Percentiles rank a stretch among this genome's conserved stretches.
phyloP scores from a whole-genome alignment of 2,888 invertebrate species.

The Ephialtes manifestator region DNA sequence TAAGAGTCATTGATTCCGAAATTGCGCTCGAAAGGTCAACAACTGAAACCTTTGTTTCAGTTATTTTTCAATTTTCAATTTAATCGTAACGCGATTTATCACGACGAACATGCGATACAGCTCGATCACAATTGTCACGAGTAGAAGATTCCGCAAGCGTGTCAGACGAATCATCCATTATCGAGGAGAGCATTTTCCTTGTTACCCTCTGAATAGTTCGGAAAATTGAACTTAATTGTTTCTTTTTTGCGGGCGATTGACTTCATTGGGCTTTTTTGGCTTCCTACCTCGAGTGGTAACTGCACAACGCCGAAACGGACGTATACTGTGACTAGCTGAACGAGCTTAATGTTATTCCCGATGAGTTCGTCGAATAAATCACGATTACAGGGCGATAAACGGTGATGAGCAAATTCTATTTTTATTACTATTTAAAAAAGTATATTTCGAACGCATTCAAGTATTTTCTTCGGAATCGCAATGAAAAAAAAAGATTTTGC shows the following conservation, averaged over 20 bases:
- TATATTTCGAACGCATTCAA: neutral
- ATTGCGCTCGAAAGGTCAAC: neutral
- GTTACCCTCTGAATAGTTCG: conserved; percentile 34
- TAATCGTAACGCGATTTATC: neutral
- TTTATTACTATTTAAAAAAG: neutral
- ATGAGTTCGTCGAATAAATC: conserved; percentile 16
- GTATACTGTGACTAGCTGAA: neutral
- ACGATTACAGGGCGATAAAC: neutral
- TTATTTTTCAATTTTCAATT: neutral
- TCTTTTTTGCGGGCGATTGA: conserved; percentile 3
- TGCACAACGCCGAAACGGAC: conserved; percentile 24
- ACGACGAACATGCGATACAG: neutral
- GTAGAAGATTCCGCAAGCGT: conserved; percentile 31
- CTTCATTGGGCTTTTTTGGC: conserved; percentile 56
- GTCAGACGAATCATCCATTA: conserved; percentile 27
- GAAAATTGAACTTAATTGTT: neutral
- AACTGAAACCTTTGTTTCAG: conserved; percentile 1
- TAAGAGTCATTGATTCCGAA: neutral
- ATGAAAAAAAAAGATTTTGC: neutral
- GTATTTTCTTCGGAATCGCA: neutral
- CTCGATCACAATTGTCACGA: neutral
- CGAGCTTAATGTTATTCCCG: neutral
- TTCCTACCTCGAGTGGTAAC: conserved; percentile 62
- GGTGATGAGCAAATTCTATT: conserved; percentile 2
- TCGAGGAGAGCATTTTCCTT: conserved; percentile 71